Conservation (phyloP, 64 coral and sea anemone genomes). For the Anthopleura sola region DNA sequence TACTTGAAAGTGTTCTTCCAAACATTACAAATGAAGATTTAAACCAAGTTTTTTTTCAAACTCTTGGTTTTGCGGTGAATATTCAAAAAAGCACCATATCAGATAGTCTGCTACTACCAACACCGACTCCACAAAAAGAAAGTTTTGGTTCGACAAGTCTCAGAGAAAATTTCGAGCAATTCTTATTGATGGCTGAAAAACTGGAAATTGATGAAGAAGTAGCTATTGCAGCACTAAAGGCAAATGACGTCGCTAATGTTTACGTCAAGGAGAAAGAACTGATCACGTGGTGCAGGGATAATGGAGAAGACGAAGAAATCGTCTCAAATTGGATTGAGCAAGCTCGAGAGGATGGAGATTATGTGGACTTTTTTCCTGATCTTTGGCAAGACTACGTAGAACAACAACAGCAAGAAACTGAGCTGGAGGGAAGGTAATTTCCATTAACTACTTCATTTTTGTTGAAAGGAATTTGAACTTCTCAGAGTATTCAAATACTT, state of each 20-base stretch:
- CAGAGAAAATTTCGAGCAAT: background rate
- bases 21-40: conserved; percentile 5
- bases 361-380: conserved; percentile 13
- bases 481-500: too few species aligned
- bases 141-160: background rate
- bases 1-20: conserved; percentile 47
- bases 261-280: conserved; percentile 39
- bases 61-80: background rate
- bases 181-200: background rate
- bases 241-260: conserved; percentile 12
- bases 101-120: background rate
- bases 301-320: conserved; percentile 17
- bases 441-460: too few species aligned
- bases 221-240: conserved; percentile 37
- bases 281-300: conserved; percentile 42
- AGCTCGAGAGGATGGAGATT: conserved; percentile 20
- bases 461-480: too few species aligned
- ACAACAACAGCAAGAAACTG: too few species aligned
- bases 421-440: too few species aligned
- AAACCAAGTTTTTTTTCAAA: conserved; percentile 22
- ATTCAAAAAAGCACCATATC: background rate
- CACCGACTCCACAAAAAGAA: background rate
- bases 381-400: background rate
- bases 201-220: conserved; percentile 23
- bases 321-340: background rate